These are phyloP conservation scores for Furcifer pardalis DNA, from an alignment of 2,797 vertebrate genomes.

Conservation along the genomic window DNA sequence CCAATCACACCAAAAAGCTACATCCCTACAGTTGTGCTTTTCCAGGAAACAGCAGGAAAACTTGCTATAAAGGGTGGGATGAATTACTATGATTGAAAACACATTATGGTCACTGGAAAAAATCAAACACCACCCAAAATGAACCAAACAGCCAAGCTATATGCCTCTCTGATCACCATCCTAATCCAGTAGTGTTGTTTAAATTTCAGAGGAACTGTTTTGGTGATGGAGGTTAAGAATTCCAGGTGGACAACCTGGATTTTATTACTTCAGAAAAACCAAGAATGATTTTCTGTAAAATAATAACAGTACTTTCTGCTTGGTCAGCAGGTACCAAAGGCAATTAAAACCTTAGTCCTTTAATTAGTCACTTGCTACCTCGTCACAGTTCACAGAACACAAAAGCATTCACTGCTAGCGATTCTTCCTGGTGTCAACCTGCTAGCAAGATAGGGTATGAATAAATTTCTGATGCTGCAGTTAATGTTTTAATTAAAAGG, in stretches of 20 bases:
- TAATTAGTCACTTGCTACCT: constrained; percentile 50
- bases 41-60: no score
- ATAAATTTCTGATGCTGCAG: constrained; percentile 26
- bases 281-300: neutral
- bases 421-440: constrained; percentile 25
- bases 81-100: no score
- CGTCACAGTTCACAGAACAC: constrained; percentile 37
- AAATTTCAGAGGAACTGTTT: constrained; percentile 5
- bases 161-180: no score
- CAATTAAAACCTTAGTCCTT: constrained; percentile 31
- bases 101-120: no score
- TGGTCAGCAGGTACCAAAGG: constrained; percentile 32
- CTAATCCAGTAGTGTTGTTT: neutral
- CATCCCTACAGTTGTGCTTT: no score
- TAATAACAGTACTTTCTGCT: constrained; percentile 32
- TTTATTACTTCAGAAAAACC: neutral
- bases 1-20: no score
- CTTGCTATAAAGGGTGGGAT: no score
- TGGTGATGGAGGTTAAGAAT: neutral
- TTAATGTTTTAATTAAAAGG: constrained; percentile 39
- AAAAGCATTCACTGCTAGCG: neutral
- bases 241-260: neutral
- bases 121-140: no score
- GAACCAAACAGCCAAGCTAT: neutral
- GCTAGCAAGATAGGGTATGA: constrained; percentile 10